These are phyloP conservation scores for Noctua janthe DNA, from an alignment of 2,888 invertebrate species.

Conservation along the genomic window DNA sequence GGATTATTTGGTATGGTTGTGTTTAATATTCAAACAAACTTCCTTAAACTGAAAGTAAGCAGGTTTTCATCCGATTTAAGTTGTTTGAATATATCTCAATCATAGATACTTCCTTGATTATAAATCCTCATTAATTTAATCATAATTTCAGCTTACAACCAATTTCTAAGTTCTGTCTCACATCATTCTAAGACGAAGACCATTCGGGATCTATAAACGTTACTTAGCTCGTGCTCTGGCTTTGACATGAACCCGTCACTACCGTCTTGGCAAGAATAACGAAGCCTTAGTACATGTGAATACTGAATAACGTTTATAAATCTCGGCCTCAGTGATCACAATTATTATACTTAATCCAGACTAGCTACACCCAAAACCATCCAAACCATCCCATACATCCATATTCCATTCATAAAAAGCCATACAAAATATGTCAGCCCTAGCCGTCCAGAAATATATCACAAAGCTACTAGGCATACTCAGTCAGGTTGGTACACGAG, in stretches of 20 bases:
- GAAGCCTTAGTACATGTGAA: background rate
- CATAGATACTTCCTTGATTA: background rate
- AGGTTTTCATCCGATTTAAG: background rate
- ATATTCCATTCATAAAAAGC: background rate
- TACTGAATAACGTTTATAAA: background rate
- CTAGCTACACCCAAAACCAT: background rate
- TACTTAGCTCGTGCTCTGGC: background rate
- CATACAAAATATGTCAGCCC: slow-evolving; percentile 6
- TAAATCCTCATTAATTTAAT: background rate
- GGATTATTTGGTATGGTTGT: slow-evolving; percentile 9
- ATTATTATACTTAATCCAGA: background rate
- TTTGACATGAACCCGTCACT: background rate
- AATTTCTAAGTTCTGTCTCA: background rate
- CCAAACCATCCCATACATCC: background rate
- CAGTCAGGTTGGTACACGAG: background rate
- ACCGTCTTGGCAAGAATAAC: background rate
- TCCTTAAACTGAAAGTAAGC: slow-evolving; percentile 4
- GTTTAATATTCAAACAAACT: slow-evolving; percentile 6
- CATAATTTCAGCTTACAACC: background rate
- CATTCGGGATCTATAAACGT: background rate
- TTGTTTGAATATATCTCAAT: background rate
- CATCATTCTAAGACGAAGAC: background rate
- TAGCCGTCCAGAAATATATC: slow-evolving; percentile 3
- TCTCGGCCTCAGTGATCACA: background rate
- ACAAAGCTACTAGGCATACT: slow-evolving; percentile 1